Percentiles rank a stretch among this genome's conserved stretches.
These are phyloP conservation scores for Lithophane socia DNA, from an alignment of 2,888 invertebrate species.

Conservation along the genomic window DNA sequence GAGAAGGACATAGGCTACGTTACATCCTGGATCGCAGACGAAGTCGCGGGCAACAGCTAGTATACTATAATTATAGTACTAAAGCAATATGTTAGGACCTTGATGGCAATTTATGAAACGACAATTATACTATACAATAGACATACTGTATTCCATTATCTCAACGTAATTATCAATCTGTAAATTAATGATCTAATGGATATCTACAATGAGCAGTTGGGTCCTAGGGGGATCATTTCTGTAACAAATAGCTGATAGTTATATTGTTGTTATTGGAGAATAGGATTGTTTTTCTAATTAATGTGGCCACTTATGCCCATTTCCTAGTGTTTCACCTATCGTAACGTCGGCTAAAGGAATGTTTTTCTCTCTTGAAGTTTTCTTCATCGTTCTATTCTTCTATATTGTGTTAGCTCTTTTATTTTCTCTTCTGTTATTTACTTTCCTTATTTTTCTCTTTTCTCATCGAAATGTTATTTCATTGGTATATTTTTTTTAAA, in stretches of 20 bases:
- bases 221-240: conserved; percentile 24
- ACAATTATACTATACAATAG: conserved; percentile 17
- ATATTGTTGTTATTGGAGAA: background rate
- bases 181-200: conserved; percentile 42
- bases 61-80: background rate
- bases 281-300: background rate
- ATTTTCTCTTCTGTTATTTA: background rate
- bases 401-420: background rate
- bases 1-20: too few relatives aligned
- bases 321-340: background rate
- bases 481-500: background rate
- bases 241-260: conserved; percentile 25
- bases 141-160: conserved; percentile 41
- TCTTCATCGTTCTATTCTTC: background rate
- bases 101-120: conserved; percentile 20
- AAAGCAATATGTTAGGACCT: conserved; percentile 17
- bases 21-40: too few relatives aligned
- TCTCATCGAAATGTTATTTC: background rate
- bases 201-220: conserved; percentile 23
- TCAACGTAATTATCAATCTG: conserved; percentile 15
- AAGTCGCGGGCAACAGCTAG: too few relatives aligned
- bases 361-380: background rate
- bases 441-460: too few relatives aligned
- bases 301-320: too few relatives aligned
- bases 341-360: background rate